A percentile compares a stretch with the other conserved stretches of the same genome.
Conservation (phyloP, 2,113 vertebrate species). For the Lophotis ruficrista region DNA sequence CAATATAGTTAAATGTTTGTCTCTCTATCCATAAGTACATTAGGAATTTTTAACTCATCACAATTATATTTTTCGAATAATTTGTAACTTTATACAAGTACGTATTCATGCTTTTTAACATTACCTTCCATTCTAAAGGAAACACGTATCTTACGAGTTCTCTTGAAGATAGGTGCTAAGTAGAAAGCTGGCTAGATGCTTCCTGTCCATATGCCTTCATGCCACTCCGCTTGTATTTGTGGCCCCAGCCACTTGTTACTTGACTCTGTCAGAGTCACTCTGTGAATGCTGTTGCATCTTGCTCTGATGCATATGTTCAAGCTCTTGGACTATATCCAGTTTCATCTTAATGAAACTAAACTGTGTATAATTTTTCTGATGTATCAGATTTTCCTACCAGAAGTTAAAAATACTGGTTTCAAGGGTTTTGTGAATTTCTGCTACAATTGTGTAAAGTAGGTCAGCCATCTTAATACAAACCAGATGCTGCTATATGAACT, state of each 20-base stretch:
- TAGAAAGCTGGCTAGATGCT: neutral
- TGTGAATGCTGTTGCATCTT: neutral
- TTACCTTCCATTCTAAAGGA: neutral
- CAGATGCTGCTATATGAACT: neutral
- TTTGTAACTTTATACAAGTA: neutral
- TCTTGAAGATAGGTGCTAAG: neutral
- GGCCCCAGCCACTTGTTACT: neutral
- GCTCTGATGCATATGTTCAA: neutral
- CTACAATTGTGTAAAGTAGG: neutral
- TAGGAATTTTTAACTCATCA: neutral
- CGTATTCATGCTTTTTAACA: neutral
- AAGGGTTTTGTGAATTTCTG: neutral
- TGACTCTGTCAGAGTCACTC: neutral
- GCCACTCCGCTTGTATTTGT: neutral
- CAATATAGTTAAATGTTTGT: neutral
- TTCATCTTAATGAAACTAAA: neutral
- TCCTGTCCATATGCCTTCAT: neutral
- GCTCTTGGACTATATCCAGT: neutral
- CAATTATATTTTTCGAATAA: neutral
- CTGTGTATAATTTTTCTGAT: neutral
- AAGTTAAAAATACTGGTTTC: neutral
- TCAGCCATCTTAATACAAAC: neutral
- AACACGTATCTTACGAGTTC: neutral
- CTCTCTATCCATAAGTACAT: neutral
- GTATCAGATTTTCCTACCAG: neutral